A percentile compares a stretch with the other conserved stretches of the same genome.
phyloP scores from a whole-genome alignment of 1,140 invertebrate genomes.

The Diorhabda sublineata region DNA sequence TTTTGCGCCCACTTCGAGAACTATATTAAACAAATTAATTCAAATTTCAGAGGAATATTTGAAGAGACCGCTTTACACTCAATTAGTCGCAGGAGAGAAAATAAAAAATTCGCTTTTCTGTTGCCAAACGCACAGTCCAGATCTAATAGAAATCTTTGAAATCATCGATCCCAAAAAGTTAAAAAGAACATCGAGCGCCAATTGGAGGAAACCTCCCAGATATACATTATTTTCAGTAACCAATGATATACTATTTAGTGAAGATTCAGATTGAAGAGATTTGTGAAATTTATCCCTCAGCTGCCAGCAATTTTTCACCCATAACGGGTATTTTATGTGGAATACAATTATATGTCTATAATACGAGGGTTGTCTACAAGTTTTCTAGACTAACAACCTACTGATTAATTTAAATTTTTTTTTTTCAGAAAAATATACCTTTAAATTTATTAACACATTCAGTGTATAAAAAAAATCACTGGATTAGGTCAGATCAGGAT shows the following conservation, averaged over 20 bases:
- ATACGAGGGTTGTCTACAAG: no score
- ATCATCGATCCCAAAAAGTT: conserved; percentile 59
- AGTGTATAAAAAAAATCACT: no score
- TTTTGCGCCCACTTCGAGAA: background rate
- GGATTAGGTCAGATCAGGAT: no score
- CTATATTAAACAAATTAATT: background rate
- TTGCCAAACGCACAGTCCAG: conserved; percentile 57
- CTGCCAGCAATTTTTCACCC: no score
- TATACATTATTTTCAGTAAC: conserved; percentile 39
- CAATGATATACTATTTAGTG: conserved; percentile 24
- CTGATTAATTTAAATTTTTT: no score
- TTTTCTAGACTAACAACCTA: no score
- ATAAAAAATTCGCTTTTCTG: conserved; percentile 58
- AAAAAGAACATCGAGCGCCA: conserved; percentile 65
- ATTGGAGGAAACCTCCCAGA: conserved; percentile 65
- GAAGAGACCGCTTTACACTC: conserved; percentile 8
- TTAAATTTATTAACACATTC: no score
- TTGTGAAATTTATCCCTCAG: no score
- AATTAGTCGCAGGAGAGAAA: conserved; percentile 23
- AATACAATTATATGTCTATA: no score
- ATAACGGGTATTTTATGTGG: no score
- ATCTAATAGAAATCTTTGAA: conserved; percentile 63
- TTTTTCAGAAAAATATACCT: no score
- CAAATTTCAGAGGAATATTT: conserved; percentile 9
- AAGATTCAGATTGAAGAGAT: conserved; percentile 14